Evolutionary conservation across 2,888 invertebrate genomes (phyloP).

Genomic region (Drosophila ustulata): DNA sequence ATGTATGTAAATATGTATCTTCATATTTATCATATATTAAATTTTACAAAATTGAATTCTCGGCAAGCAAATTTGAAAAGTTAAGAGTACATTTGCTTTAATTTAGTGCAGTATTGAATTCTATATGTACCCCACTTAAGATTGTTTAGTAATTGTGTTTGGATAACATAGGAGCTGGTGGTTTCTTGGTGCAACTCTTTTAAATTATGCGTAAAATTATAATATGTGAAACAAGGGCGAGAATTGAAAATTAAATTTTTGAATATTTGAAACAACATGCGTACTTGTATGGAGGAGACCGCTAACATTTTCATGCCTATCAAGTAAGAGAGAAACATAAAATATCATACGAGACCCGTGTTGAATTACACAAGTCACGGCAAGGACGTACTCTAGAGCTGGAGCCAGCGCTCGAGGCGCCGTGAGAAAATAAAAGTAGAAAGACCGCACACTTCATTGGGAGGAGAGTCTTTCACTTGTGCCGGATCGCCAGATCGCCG

Average conservation of each 20-base stretch:
- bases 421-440: conserved; percentile 63
- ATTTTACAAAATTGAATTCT: too few species aligned
- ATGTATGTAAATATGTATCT: too few species aligned
- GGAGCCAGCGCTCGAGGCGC: conserved; percentile 34
- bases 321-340: conserved; percentile 47
- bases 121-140: too few species aligned
- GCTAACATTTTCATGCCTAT: conserved; percentile 54
- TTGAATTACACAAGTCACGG: conserved; percentile 64
- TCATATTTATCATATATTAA: too few species aligned
- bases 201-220: conserved; percentile 53
- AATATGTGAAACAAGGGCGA: conserved; percentile 48
- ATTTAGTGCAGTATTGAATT: too few species aligned
- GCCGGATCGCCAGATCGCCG: neutral
- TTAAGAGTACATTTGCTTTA: too few species aligned
- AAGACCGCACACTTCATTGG: conserved; percentile 18
- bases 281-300: conserved; percentile 18
- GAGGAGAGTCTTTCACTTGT: conserved; percentile 51
- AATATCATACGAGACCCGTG: conserved; percentile 64
- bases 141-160: conserved; percentile 18
- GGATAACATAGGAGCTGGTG: conserved; percentile 12
- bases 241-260: conserved; percentile 45
- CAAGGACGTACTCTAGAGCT: conserved; percentile 43
- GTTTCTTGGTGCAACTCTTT: conserved; percentile 26
- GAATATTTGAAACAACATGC: conserved; percentile 59
- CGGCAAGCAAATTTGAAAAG: too few species aligned